These are phyloP conservation scores for Scortum barcoo DNA, from an alignment of 2,113 vertebrate genomes.

Conservation along the genomic window DNA sequence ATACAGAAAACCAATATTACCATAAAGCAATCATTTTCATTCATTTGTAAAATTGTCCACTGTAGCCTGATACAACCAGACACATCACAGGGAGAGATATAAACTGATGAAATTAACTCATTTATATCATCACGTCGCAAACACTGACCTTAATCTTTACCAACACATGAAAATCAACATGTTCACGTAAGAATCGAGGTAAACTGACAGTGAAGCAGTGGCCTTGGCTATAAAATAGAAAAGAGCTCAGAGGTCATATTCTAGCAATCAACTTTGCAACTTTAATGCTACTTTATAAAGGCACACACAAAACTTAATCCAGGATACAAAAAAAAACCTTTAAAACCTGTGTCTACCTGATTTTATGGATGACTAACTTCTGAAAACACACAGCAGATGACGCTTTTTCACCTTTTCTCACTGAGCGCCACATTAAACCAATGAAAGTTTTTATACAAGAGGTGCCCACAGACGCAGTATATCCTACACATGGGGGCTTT, in stretches of 20 bases:
- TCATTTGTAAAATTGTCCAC: neutral
- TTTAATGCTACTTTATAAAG: neutral
- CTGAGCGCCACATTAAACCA: neutral
- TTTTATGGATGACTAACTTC: neutral
- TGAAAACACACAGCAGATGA: neutral
- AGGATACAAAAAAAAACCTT: neutral
- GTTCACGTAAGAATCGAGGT: too few relatives aligned
- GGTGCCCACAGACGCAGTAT: neutral
- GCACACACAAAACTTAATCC: neutral
- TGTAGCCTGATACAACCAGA: neutral
- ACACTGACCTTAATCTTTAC: too few relatives aligned
- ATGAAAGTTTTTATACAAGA: too few relatives aligned
- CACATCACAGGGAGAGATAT: neutral
- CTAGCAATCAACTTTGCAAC: neutral
- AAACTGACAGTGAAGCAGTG: too few relatives aligned
- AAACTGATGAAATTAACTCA: neutral
- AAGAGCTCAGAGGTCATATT: neutral
- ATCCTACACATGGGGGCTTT: slow-evolving; percentile 45
- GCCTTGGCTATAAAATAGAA: too few relatives aligned
- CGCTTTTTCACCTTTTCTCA: neutral
- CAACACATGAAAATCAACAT: too few relatives aligned
- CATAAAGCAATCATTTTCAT: neutral
- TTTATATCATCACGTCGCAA: neutral
- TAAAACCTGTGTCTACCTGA: too few relatives aligned
- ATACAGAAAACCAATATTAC: neutral